phyloP scores from a whole-genome alignment of 2,113 vertebrate genomes.

The Daubentonia madagascariensis region DNA sequence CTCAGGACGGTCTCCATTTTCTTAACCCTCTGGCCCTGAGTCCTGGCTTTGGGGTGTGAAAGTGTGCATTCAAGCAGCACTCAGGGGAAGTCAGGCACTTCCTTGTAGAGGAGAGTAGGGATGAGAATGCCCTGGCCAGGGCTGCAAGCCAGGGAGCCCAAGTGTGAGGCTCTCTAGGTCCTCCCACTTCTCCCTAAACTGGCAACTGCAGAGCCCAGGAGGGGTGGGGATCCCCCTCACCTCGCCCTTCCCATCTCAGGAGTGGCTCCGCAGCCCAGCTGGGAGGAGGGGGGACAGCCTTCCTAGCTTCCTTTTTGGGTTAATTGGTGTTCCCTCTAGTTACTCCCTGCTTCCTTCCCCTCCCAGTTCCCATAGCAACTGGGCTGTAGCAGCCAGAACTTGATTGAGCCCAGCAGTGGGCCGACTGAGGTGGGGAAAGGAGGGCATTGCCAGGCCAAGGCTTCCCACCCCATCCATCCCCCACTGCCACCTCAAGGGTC shows the following conservation, averaged over 20 bases:
- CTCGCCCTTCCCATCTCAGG: slow-evolving; percentile 30
- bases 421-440: slow-evolving; percentile 32
- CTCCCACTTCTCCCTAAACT: background rate
- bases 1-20: background rate
- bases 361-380: slow-evolving; percentile 77
- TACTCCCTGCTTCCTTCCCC: slow-evolving; percentile 55
- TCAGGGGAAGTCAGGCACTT: background rate
- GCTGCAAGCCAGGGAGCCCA: background rate
- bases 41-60: background rate
- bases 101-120: background rate
- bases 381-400: slow-evolving; percentile 59
- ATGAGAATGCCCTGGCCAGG: background rate
- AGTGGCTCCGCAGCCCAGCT: background rate
- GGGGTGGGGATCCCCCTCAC: background rate
- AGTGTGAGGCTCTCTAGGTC: background rate
- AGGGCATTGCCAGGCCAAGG: background rate
- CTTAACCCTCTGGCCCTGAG: background rate
- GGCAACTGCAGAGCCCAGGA: slow-evolving; percentile 24
- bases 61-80: background rate
- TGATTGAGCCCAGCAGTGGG: slow-evolving; percentile 59
- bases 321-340: slow-evolving; percentile 74
- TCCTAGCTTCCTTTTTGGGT: slow-evolving; percentile 67
- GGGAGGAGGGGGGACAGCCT: slow-evolving; percentile 27
- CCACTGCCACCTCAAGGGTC: background rate
- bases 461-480: background rate